phyloP scores from a whole-genome alignment of 2,797 vertebrate species.

The Malacoraja senta region DNA sequence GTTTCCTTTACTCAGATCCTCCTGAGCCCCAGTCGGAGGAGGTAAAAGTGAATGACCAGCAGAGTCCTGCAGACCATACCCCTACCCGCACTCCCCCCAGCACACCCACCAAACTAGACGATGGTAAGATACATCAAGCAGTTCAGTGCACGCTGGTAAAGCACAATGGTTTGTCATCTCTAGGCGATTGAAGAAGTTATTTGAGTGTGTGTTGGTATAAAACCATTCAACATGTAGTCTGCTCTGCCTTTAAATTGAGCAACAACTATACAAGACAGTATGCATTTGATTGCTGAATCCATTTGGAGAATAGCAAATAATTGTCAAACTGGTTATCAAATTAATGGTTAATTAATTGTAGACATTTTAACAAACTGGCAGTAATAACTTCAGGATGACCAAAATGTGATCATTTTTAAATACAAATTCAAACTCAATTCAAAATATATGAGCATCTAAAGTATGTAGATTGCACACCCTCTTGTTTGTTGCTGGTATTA shows the following conservation, averaged over 20 bases:
- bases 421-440: slow-evolving; percentile 31
- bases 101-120: slow-evolving; percentile 76
- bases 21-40: slow-evolving; percentile 59
- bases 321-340: neutral
- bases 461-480: slow-evolving; percentile 49
- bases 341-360: neutral
- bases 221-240: slow-evolving; percentile 35
- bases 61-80: slow-evolving; percentile 52
- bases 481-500: slow-evolving; percentile 74
- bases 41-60: slow-evolving; percentile 53
- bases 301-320: no score
- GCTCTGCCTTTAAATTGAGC: slow-evolving; percentile 8
- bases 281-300: neutral
- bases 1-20: slow-evolving; percentile 50
- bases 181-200: slow-evolving; percentile 41
- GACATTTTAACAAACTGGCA: neutral
- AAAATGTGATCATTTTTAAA: slow-evolving; percentile 41
- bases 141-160: neutral
- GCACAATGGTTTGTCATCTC: slow-evolving; percentile 50
- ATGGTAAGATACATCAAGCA: slow-evolving; percentile 69
- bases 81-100: slow-evolving; percentile 76
- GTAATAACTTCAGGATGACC: neutral
- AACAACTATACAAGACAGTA: slow-evolving; percentile 12
- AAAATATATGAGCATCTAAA: slow-evolving; percentile 22
- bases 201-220: slow-evolving; percentile 40